Evolutionary conservation across 1,140 invertebrate species (phyloP).

Genomic region (Drosophila carrolli): DNA sequence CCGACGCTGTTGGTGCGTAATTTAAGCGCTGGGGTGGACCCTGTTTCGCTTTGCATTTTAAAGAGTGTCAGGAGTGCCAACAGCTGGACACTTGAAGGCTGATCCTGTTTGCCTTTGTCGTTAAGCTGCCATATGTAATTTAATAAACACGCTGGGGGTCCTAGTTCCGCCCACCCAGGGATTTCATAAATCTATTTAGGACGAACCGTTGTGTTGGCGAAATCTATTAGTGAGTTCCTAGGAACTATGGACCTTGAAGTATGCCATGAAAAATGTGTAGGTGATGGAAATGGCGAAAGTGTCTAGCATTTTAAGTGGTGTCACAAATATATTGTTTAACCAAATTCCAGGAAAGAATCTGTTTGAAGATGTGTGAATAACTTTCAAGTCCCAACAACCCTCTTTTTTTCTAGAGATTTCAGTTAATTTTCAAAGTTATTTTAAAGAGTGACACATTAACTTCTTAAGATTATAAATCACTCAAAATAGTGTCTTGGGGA

Average conservation of each 20-base stretch:
- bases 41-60: conserved; percentile 36
- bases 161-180: neutral
- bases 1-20: conserved; percentile 38
- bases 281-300: too few species aligned
- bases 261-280: neutral
- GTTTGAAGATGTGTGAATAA: too few species aligned
- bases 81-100: conserved; percentile 18
- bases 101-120: conserved; percentile 21
- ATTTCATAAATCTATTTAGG: conserved; percentile 35
- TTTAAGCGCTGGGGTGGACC: conserved; percentile 41
- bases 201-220: neutral
- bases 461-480: too few species aligned
- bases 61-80: conserved; percentile 33
- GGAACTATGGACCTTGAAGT: neutral
- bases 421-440: too few species aligned
- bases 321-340: too few species aligned
- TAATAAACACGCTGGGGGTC: conserved; percentile 8
- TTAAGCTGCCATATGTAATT: conserved; percentile 37
- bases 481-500: too few species aligned
- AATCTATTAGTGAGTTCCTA: conserved; percentile 7
- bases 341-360: too few species aligned
- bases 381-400: too few species aligned
- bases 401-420: too few species aligned
- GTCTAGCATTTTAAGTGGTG: too few species aligned
- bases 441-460: too few species aligned